Conservation (phyloP, 30 jellyfish, hydroid and myxozoan genomes). For the Turritopsis rubra region DNA sequence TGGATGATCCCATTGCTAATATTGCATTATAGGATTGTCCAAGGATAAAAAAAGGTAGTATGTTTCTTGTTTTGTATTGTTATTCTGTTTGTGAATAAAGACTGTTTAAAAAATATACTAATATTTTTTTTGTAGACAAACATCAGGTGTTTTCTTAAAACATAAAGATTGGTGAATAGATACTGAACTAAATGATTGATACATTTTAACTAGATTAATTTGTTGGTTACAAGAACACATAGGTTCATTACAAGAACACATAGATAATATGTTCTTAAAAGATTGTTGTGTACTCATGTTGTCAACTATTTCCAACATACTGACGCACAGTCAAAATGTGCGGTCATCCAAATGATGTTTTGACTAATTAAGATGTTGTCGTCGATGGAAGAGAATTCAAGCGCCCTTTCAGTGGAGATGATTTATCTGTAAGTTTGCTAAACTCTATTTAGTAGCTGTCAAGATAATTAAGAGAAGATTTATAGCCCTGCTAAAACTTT, state of each 20-base stretch:
- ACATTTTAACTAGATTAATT: not conserved
- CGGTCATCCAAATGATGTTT: conserved; percentile 62
- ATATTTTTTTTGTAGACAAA: too few relatives aligned
- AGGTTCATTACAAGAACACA: not conserved
- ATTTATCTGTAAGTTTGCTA: not conserved
- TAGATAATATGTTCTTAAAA: not conserved
- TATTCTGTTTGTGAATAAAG: not conserved
- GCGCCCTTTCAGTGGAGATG: not conserved
- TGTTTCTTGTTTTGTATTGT: not conserved
- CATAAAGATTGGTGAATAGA: too few relatives aligned
- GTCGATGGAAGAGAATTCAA: not conserved
- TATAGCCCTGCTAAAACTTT: too few relatives aligned
- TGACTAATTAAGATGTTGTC: conserved; percentile 30
- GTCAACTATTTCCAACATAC: conserved; percentile 65
- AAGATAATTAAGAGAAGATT: too few relatives aligned
- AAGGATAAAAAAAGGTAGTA: conserved; percentile 80
- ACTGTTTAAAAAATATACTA: too few relatives aligned
- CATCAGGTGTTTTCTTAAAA: too few relatives aligned
- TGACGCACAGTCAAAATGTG: conserved; percentile 41
- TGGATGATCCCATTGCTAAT: conserved; percentile 83
- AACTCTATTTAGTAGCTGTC: too few relatives aligned
- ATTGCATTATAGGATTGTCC: conserved; percentile 82
- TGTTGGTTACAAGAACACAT: too few relatives aligned
- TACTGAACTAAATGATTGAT: too few relatives aligned
- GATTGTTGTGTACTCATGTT: conserved; percentile 85